Evolutionary conservation across 2,797 vertebrate species (phyloP), one percentile per base, ranked within the genome.

Genomic region (Cynodonichthys magdalenae): DNA sequence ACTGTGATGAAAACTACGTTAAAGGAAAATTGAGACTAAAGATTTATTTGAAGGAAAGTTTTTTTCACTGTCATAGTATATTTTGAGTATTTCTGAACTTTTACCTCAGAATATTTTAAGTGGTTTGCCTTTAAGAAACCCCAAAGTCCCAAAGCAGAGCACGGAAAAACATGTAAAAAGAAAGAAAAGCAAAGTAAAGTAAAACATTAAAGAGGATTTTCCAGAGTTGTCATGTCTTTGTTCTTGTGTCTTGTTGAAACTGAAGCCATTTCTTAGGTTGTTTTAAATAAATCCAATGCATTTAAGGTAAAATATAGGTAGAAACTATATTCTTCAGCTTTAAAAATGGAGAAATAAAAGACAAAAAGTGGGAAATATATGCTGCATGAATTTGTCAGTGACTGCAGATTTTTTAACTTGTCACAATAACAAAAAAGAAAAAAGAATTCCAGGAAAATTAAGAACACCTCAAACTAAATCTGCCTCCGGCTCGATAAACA

Each of bases 141-240:
- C 92, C 93, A 95, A 95, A 95, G 94, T 94, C 95, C 94, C 93
- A 93, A 94, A 94, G 91, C 63, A 87, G 90, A 86, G 61, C 71
- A 24, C 3, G 2, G 24, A 24, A 24, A 24, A 24, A 24, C 3
- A 24, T 24, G 24, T 24, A 24, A 24, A 24, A 24, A 24, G 24
- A 24, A 24, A 24, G 3, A 90, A 92, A 90, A 92, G 9, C 34
- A 36, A 0, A 11, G 10, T 10, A 15, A 29, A n/a, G 41, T 28
- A 29, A 45, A 27, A 18, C 5, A 24, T 17, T 60, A 12, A 53
- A 31, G 7, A 18, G 5, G 6, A 53, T 52, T 50, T 8, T n/a
- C 41, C 41, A 17, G 42, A 44, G 15, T 17, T 17, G 15, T 18
- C 17, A 45, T 9, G 44, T 45, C 44, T 18, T 45, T 45, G 17